These are phyloP conservation scores for Eupithecia subfuscata DNA, from an alignment of 2,888 invertebrate genomes.

Conservation along the genomic window DNA sequence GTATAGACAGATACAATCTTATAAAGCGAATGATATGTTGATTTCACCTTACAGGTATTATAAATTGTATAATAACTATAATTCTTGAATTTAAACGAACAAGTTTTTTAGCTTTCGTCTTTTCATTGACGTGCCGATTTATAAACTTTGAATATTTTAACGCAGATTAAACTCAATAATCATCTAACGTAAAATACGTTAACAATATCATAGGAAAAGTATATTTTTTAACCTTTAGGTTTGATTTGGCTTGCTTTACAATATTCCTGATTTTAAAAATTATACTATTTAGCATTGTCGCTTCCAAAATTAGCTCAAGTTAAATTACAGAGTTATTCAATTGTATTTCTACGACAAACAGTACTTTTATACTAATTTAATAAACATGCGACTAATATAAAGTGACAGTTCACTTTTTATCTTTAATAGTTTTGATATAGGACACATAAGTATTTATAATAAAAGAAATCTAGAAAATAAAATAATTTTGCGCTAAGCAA, in stretches of 20 bases:
- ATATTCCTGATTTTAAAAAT: background rate
- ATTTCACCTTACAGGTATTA: constrained; percentile 69
- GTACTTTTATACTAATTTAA: background rate
- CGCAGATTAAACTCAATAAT: constrained; percentile 40
- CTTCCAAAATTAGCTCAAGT: background rate
- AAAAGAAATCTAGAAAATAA: background rate
- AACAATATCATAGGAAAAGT: constrained; percentile 13
- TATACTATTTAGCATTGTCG: background rate
- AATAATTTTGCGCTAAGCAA: background rate
- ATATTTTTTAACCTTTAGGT: constrained; percentile 23
- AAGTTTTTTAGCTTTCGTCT: constrained; percentile 36
- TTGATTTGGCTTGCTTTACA: constrained; percentile 22
- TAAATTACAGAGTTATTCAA: background rate
- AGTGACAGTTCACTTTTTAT: background rate
- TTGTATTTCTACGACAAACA: background rate
- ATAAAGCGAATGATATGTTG: constrained; percentile 84
- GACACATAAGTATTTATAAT: background rate
- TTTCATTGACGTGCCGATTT: constrained; percentile 18
- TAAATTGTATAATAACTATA: constrained; percentile 44
- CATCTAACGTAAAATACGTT: constrained; percentile 25
- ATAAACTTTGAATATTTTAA: constrained; percentile 48
- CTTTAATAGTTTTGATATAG: background rate
- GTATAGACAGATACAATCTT: constrained; percentile 68
- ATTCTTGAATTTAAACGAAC: constrained; percentile 46
- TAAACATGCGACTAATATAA: background rate